Evolutionary conservation across 2,797 vertebrate genomes (phyloP), one percentile per base, ranked within the genome.

Genomic region (Lagodon rhomboides): DNA sequence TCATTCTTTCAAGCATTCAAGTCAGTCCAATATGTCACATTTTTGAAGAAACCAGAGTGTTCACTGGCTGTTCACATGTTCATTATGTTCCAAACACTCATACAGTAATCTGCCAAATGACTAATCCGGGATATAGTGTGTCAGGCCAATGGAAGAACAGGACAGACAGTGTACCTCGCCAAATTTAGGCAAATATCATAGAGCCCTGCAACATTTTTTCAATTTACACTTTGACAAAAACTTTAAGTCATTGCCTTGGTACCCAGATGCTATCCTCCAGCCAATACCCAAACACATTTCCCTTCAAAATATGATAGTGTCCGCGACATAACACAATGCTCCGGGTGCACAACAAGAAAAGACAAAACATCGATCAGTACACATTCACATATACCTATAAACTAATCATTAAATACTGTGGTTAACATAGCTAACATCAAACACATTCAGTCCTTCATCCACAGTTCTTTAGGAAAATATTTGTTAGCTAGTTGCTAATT

Each of bases 41-140:
- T 9, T 38, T 41, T 17, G 11, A 23, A 51, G 46, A 54, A 23
- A 41, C 7, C 43, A 20, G 34, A 0, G 34, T 65, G 56, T 23
- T 53, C 51, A 38, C 20, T 23, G 18, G 15, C 12, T 16, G 49
- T 34, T 10, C 4, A 38, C 15, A 38, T 56, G 61, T 22, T 55
- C n/a, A 41, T 1, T 43, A n/a, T 68, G n/a, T n/a, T 69, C 66
- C 75, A 49, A 54, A 63, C 25, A 34, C 30, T 58, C 34, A 30
- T 7, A 13, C 47, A 65, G n/a, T 22, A 20, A 18, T 76, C 54
- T 61, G n/a, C 43, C 50, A 30, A 60, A 53, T 68, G 55, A 68
- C 47, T 51, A 17, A 53, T 50, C 38, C 38, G 5, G 43, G 16
- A 16, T 7, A 9, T 17, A 63, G 16, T 41, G 50, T 43, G 23